Percentiles rank a stretch among this genome's conserved stretches.
These are phyloP conservation scores for Apogon hyalosoma DNA, from an alignment of 2,797 vertebrate genomes.

Conservation along the genomic window DNA sequence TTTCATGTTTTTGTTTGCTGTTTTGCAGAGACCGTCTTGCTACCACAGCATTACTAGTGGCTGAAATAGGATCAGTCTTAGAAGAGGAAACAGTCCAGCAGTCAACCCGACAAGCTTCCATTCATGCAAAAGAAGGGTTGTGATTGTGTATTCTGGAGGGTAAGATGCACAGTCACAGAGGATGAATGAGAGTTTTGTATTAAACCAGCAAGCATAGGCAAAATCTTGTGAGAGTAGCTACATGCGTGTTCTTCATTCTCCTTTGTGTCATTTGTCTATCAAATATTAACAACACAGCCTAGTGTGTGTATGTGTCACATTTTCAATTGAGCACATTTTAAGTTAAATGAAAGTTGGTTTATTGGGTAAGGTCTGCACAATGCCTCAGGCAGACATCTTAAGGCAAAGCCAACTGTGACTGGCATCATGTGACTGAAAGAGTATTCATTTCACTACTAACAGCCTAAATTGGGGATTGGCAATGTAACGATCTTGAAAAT, in stretches of 20 bases:
- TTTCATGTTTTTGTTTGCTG: neutral
- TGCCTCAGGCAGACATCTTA: too few relatives aligned
- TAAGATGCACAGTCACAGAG: conserved; percentile 43
- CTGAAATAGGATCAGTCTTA: conserved; percentile 29
- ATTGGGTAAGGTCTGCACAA: neutral
- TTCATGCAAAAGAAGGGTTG: conserved; percentile 69
- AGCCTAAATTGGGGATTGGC: too few relatives aligned
- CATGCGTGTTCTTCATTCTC: neutral
- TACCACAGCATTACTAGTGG: conserved; percentile 18
- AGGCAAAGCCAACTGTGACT: too few relatives aligned
- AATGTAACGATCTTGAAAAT: too few relatives aligned
- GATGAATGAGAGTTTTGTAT: conserved; percentile 70
- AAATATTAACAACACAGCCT: neutral
- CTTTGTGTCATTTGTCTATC: conserved; percentile 4
- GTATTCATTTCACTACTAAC: too few relatives aligned
- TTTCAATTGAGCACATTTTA: too few relatives aligned
- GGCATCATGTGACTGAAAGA: too few relatives aligned
- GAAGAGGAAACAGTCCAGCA: conserved; percentile 31
- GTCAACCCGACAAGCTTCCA: conserved; percentile 65
- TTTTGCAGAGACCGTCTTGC: neutral
- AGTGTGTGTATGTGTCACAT: neutral
- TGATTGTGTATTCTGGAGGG: conserved; percentile 72
- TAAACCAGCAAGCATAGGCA: conserved; percentile 32
- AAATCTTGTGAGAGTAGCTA: conserved; percentile 14
- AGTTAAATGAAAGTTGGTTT: too few relatives aligned